Evolutionary conservation across 1,140 invertebrate species (phyloP), one percentile per base, ranked within the genome.

Genomic region (honey bee (Apis mellifera)): DNA sequence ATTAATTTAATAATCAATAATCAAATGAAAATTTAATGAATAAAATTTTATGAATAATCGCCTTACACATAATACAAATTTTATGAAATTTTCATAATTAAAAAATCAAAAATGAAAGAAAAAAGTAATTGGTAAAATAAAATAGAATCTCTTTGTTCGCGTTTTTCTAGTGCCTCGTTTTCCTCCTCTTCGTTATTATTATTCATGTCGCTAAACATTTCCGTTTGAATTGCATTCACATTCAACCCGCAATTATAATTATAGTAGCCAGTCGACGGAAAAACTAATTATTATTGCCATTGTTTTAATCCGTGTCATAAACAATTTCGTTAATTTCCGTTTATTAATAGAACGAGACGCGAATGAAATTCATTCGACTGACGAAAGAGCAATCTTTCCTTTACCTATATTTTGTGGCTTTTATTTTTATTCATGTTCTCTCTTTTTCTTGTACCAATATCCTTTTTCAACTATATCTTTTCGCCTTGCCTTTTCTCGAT

Each of bases 221-320:
- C 54, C 54, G 60, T 69, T 72, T 54, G 23, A 78, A 72, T 60
- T 60, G 55, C 55, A 15, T 12, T 54, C n/a, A 17, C 15, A 23
- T 64, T 72, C 21, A 32, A n/a, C 48, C 5, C 55, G 76, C 74
- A 75, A 76, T 71, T 64, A 42, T 68, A 81, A 83, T 76, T 72
- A 69, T 77, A 71, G 57, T 76, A 26, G 52, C 23, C 57, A n/a
- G 13, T n/a, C 50, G 55, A 71, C 74, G 73, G 78, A 86, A 84
- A 85, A 84, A 88, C 83, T 86, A 86, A 86, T 86, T 88, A 88
- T 85, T 84, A 76, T 69, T 32, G 70, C 60, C 87, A 72, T 84
- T 85, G 85, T 81, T 81, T 85, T 78, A 74, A 86, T 83, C 75
- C 74, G 64, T 54, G 64, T 21, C 80, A 86, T 83, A 88, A 86